Percentiles rank a stretch among this genome's conserved stretches.
phyloP scores from a whole-genome alignment of 1,140 invertebrate species.

The Lordiphosa collinella region DNA sequence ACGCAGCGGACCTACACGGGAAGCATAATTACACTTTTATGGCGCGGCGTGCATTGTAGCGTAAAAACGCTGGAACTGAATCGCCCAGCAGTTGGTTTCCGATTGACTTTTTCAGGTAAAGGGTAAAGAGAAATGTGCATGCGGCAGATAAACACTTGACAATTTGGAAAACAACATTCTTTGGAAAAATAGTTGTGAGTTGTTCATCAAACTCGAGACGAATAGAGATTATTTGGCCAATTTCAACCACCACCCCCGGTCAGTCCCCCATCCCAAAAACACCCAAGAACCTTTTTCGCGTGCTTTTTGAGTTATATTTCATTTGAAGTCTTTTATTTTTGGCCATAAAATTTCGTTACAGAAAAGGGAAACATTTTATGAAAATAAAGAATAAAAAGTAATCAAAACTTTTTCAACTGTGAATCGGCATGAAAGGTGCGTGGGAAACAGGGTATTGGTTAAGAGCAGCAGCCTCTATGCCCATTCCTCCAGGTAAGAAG shows the following conservation, averaged over 20 bases:
- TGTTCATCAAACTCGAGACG: no score
- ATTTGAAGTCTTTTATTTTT: conserved; percentile 3
- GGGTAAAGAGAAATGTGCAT: conserved; percentile 5
- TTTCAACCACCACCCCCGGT: background rate
- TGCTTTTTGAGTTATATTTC: conserved; percentile 4
- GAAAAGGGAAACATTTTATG: conserved; percentile 2
- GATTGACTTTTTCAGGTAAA: conserved; percentile 18
- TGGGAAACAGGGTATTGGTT: background rate
- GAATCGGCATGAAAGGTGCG: conserved; percentile 1
- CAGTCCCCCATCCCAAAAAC: background rate
- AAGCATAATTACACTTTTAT: conserved; percentile 42
- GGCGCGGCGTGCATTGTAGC: conserved; percentile 29
- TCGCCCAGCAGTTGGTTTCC: background rate
- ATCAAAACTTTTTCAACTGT: conserved; percentile 25
- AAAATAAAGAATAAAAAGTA: conserved; percentile 18
- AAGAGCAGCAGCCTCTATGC: background rate
- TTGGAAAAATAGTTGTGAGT: background rate
- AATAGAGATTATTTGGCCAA: no score
- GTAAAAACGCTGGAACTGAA: conserved; percentile 24
- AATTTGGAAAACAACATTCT: conserved; percentile 17
- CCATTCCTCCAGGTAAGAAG: background rate
- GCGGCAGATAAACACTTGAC: background rate
- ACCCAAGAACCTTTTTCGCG: conserved; percentile 1
- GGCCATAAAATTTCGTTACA: background rate
- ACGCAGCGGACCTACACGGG: conserved; percentile 1